Evolutionary conservation across 2,797 vertebrate species (phyloP), one percentile per base, ranked within the genome.

Genomic region (Thripadectes ignobilis): DNA sequence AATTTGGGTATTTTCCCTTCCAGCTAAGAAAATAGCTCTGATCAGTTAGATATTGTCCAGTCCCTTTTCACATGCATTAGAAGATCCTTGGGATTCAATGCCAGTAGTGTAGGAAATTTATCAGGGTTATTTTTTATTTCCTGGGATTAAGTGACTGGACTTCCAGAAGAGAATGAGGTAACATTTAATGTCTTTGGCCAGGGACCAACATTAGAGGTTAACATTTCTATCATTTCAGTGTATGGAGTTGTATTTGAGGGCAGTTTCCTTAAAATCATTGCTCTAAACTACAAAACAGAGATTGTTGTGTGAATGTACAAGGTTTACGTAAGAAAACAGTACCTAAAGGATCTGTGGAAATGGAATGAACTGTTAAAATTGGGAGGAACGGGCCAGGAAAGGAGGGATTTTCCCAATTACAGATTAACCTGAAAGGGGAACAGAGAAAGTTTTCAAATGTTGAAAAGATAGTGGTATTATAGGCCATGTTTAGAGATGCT

Each of bases 41-140:
- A 85, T 93, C 67, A 48, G 30, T 62, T 72, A 91, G 85, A 88
- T 85, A 24, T 17, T 90, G 67, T 71, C 67, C 45, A 85, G 24
- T 79, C 59, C 63, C 30, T 94, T 86, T 93, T 85, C 32, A 67
- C 7, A 14, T 95, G 29, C 17, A 14, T 23, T 82, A 48, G 13
- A 95, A 74, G 43, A 74, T 95, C 68, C 46, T 86, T 54, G 59
- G 38, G 66, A 82, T 88, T 93, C 91, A 54, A 22, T 79, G 34
- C 48, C 74, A 90, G 10, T 57, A 49, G 52, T 16, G 1, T 63
- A 74, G 30, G 83, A 93, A 90, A 94, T 77, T 57, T 72, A 77
- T 73, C 43, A 67, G 61, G 30, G 34, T 86, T 73, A 39, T 79
- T 92, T 95, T 92, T 82, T 94, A 80, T 95, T 92, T 96, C 74